A percentile compares a stretch with the other conserved stretches of the same genome.
Conservation (phyloP, 2,888 invertebrate genomes). For the Linhomoeus sp. region DNA sequence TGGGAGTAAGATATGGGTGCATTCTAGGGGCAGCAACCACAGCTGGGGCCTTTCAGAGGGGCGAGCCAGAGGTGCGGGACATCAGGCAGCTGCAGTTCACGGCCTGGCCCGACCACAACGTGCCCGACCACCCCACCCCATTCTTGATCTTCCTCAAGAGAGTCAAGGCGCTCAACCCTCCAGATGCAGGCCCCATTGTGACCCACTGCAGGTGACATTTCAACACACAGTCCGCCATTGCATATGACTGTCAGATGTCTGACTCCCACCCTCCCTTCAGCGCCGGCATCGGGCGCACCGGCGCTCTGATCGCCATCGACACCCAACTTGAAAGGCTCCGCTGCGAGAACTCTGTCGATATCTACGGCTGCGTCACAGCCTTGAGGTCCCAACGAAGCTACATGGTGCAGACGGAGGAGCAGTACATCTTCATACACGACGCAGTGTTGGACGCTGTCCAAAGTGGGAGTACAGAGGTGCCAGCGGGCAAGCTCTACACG, state of each 20-base stretch:
- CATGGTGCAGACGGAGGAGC: conserved; percentile 1
- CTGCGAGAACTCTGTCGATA: conserved; percentile 91
- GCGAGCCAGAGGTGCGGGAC: conserved; percentile 54
- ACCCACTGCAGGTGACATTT: conserved; percentile 54
- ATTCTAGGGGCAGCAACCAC: too few species aligned
- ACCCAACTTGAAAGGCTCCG: conserved; percentile 92
- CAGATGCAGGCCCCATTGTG: conserved; percentile 77
- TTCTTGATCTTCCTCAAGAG: conserved; percentile 87
- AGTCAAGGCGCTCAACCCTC: conserved; percentile 68
- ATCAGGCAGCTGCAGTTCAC: conserved; percentile 94
- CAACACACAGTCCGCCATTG: too few species aligned
- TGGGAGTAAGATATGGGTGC: background rate
- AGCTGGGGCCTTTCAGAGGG: conserved; percentile 8
- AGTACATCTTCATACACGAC: conserved; percentile 87
- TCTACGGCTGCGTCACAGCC: conserved; percentile 95
- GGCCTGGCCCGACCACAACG: conserved; percentile 97
- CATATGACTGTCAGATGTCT: too few species aligned
- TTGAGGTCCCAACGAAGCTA: conserved; percentile 68
- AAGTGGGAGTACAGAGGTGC: conserved; percentile 86
- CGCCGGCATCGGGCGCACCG: conserved; percentile 71
- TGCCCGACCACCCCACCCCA: conserved; percentile 95
- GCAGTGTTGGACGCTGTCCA: conserved; percentile 87
- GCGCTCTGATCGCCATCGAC: conserved; percentile 96
- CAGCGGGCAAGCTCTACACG: conserved; percentile 73
- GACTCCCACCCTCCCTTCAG: conserved; percentile 35